Evolutionary conservation across 2,888 invertebrate genomes (phyloP), one percentile per base, ranked within the genome.

Genomic region (Hirtodrosophila cameraria): DNA sequence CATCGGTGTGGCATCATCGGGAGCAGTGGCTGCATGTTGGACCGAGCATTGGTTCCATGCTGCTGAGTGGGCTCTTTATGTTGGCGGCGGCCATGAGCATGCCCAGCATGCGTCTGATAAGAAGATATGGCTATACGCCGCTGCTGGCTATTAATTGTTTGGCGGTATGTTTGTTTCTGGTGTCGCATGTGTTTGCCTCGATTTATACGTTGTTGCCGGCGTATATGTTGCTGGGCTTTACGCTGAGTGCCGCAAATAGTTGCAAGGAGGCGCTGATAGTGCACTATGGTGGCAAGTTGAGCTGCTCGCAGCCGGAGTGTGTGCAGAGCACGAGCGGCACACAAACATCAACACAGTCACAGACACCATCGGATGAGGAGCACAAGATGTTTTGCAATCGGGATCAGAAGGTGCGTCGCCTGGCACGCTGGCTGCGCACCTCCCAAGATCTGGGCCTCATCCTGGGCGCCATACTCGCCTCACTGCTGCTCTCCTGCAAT

Each of bases 51-150:
- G 95, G 95, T 0, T 94, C 95, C 0, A 88, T 94, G 43, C 92
- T 95, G 1, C 91, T 95, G 8, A 92, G 94, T 1, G 89, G 92
- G 7, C 92, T 94, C 87, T 94, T 94, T 80, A 87, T 93, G 0
- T 89, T 93, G 20, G 94, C 94, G 1, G 93, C 94, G 0, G 78
- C 93, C 0, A 93, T 93, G 30, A 92, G 89, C 70, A 91, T 92
- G 84, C 73, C 91, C 13, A 92, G 93, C 2, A 92, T 93, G 0
- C 90, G 92, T 5, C 76, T 94, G 25, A 91, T 93, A 0, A 92
- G 92, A 12, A 92, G 91, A 68, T 86, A 92, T 7, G 93, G 93
- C 5, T 91, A 92, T 5, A 92, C 92, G 31, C 76, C 91, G 23
- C 87, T 92, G 20, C 89, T 94, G 53, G 88, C 90, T 2, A 70